Conservation (phyloP, 2,888 invertebrate genomes). For the Opisthograptis luteolata region DNA sequence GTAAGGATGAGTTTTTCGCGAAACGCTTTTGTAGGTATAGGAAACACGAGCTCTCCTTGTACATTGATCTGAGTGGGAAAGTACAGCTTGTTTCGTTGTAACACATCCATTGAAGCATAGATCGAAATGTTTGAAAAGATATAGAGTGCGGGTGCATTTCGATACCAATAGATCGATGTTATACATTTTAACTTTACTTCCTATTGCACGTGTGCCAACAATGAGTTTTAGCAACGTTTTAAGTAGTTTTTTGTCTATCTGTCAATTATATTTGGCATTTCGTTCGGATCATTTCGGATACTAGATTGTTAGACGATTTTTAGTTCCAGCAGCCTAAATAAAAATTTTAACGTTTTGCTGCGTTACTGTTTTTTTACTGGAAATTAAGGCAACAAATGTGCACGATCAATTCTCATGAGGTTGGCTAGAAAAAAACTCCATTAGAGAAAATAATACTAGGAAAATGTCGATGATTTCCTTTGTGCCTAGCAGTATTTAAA, state of each 20-base stretch:
- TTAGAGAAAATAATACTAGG: no score
- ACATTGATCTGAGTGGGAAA: constrained; percentile 70
- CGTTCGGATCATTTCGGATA: no score
- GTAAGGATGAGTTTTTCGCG: constrained; percentile 57
- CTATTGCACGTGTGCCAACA: background rate
- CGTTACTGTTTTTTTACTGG: no score
- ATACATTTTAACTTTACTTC: constrained; percentile 60
- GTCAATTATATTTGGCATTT: background rate
- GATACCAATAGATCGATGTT: constrained; percentile 76
- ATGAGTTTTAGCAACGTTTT: background rate
- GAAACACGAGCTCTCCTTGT: constrained; percentile 54
- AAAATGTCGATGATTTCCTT: no score
- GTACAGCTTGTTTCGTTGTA: constrained; percentile 62
- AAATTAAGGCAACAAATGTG: no score
- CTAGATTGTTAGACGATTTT: no score
- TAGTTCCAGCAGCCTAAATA: no score
- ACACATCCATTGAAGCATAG: constrained; percentile 68
- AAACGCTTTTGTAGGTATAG: constrained; percentile 53
- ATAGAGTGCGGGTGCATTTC: constrained; percentile 64
- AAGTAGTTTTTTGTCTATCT: constrained; percentile 1
- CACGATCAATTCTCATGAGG: no score
- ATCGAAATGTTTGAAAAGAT: constrained; percentile 63
- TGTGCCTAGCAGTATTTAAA: no score
- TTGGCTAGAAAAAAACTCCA: no score
- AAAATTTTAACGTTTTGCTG: no score